Conservation (phyloP, 2,113 vertebrate genomes). For the Coregonus clupeaformis region DNA sequence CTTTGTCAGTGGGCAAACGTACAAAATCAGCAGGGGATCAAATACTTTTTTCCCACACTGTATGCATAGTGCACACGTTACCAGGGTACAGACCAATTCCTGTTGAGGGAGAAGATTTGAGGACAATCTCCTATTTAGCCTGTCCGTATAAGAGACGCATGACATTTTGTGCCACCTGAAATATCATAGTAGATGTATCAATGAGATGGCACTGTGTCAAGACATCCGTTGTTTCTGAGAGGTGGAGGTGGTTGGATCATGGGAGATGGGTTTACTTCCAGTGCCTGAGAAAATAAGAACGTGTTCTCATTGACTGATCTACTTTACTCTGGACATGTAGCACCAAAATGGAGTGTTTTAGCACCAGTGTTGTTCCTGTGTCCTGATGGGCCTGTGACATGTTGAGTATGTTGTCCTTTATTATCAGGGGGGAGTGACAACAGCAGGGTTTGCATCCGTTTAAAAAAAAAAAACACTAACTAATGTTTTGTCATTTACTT, state of each 20-base stretch:
- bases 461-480: neutral
- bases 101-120: neutral
- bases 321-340: neutral
- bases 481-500: neutral
- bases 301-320: neutral
- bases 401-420: neutral
- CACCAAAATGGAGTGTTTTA: neutral
- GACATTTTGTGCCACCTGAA: neutral
- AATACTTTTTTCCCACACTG: too few relatives aligned
- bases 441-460: neutral
- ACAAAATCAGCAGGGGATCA: too few relatives aligned
- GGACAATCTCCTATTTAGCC: neutral
- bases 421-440: neutral
- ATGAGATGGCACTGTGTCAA: neutral
- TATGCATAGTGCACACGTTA: neutral
- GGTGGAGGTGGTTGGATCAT: neutral
- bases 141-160: neutral
- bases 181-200: neutral
- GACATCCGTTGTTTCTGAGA: neutral
- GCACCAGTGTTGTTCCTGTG: neutral
- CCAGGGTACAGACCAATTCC: neutral
- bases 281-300: neutral
- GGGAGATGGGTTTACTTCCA: neutral
- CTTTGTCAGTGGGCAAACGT: too few relatives aligned
- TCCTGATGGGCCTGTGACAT: neutral